Conservation (phyloP, 2,797 vertebrate genomes). For the Centroberyx gerrardi region DNA sequence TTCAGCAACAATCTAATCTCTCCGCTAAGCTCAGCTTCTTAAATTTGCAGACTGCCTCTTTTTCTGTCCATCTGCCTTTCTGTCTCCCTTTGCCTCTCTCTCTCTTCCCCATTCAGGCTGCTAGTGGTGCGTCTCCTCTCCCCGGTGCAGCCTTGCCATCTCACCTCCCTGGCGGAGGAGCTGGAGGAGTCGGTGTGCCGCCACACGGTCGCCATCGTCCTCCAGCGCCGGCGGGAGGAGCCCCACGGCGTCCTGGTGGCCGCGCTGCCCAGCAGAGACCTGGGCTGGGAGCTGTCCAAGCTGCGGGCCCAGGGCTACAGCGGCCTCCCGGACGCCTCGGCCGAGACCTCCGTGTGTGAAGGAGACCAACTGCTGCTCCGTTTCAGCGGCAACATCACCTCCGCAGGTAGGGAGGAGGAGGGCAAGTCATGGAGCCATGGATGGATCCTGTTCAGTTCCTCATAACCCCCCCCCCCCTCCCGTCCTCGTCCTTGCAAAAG, state of each 20-base stretch:
- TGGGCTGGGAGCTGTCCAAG: slow-evolving; percentile 81
- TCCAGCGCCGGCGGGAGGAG: slow-evolving; percentile 81
- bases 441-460: no score
- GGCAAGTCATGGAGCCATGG: not conserved
- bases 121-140: slow-evolving; percentile 86
- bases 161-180: slow-evolving; percentile 84
- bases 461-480: no score
- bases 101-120: slow-evolving; percentile 78
- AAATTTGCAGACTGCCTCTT: not conserved
- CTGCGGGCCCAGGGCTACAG: slow-evolving; percentile 82
- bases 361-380: slow-evolving; percentile 89
- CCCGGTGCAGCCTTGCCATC: slow-evolving; percentile 66
- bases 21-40: slow-evolving; percentile 20
- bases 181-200: slow-evolving; percentile 84
- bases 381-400: slow-evolving; percentile 91
- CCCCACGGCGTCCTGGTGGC: slow-evolving; percentile 79
- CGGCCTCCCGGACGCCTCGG: slow-evolving; percentile 80
- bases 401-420: slow-evolving; percentile 78
- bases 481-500: no score
- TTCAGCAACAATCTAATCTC: slow-evolving; percentile 42
- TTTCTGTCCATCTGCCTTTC: not conserved
- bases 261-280: slow-evolving; percentile 84
- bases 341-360: slow-evolving; percentile 87
- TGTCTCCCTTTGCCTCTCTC: not conserved
- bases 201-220: slow-evolving; percentile 81